A percentile compares a stretch with the other conserved stretches of the same genome.
Conservation (phyloP, 2,888 invertebrate species). For the Diarsia dahlii region DNA sequence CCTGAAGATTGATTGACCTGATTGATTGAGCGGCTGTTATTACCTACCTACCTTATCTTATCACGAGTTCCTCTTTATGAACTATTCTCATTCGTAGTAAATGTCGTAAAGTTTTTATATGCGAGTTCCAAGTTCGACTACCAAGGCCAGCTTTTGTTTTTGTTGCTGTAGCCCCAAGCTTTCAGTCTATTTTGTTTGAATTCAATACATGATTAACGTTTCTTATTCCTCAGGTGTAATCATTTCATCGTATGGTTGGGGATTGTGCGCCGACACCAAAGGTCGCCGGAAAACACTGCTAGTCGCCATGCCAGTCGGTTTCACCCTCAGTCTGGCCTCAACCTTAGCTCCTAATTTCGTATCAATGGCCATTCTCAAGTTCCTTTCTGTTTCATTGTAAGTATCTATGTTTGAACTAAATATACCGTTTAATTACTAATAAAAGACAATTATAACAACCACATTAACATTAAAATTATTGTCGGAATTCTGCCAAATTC, state of each 20-base stretch:
- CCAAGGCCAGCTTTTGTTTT: too few relatives aligned
- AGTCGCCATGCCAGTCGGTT: slow-evolving; percentile 81
- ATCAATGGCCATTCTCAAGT: slow-evolving; percentile 77
- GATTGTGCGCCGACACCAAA: slow-evolving; percentile 81
- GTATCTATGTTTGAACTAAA: slow-evolving; percentile 37
- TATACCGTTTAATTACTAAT: too few relatives aligned
- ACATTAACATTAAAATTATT: too few relatives aligned
- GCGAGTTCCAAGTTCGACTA: background rate
- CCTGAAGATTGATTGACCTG: too few relatives aligned
- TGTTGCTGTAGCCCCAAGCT: background rate
- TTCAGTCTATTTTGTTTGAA: background rate
- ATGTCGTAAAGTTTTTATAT: background rate
- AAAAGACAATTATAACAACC: too few relatives aligned
- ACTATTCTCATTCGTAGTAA: background rate
- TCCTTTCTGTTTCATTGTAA: slow-evolving; percentile 82
- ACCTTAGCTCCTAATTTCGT: slow-evolving; percentile 79
- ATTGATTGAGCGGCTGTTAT: too few relatives aligned
- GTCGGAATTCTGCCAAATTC: background rate
- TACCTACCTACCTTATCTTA: too few relatives aligned
- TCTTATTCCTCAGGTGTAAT: slow-evolving; percentile 73
- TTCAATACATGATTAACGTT: background rate
- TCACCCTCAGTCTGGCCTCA: slow-evolving; percentile 74
- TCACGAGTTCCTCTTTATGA: too few relatives aligned
- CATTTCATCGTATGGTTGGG: slow-evolving; percentile 84
- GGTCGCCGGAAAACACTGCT: slow-evolving; percentile 80